phyloP scores from a whole-genome alignment of 2,113 vertebrate genomes.

The Microcebus jonahi region DNA sequence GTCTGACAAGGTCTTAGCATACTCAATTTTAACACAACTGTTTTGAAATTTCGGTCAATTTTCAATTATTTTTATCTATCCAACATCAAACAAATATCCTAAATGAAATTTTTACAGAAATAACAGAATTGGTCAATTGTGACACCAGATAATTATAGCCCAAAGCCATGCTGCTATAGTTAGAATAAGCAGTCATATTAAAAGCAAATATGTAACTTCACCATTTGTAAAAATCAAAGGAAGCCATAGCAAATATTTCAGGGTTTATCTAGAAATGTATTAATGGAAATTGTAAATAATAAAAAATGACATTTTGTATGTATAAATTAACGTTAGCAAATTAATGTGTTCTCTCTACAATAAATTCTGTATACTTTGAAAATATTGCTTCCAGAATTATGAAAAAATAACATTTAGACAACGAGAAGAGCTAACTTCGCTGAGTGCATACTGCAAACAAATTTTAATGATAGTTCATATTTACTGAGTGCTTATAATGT shows the following conservation, averaged over 20 bases:
- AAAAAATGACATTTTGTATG: slow-evolving; percentile 21
- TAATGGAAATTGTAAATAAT: slow-evolving; percentile 27
- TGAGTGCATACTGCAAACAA: neutral
- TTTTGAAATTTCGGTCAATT: slow-evolving; percentile 5
- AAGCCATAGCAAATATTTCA: slow-evolving; percentile 1
- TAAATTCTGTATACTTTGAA: neutral
- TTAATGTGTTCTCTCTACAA: slow-evolving; percentile 20
- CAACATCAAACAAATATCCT: slow-evolving; percentile 34
- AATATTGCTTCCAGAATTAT: slow-evolving; percentile 4
- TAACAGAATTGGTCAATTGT: slow-evolving; percentile 42
- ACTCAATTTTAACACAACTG: neutral
- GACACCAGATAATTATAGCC: slow-evolving; percentile 37
- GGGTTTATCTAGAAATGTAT: slow-evolving; percentile 22
- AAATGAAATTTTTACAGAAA: slow-evolving; percentile 44
- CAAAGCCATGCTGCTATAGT: slow-evolving; percentile 37
- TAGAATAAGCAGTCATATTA: slow-evolving; percentile 43
- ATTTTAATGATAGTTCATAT: neutral
- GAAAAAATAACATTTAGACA: neutral
- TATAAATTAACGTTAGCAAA: slow-evolving; percentile 44
- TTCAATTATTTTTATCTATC: slow-evolving; percentile 36
- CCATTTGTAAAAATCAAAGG: slow-evolving; percentile 53
- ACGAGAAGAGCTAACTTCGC: slow-evolving; percentile 27
- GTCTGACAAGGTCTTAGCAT: neutral
- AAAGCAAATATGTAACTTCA: slow-evolving; percentile 51
- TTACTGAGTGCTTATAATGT: neutral